phyloP scores from a whole-genome alignment of 2,888 invertebrate species.

The Drosophila leonis region DNA sequence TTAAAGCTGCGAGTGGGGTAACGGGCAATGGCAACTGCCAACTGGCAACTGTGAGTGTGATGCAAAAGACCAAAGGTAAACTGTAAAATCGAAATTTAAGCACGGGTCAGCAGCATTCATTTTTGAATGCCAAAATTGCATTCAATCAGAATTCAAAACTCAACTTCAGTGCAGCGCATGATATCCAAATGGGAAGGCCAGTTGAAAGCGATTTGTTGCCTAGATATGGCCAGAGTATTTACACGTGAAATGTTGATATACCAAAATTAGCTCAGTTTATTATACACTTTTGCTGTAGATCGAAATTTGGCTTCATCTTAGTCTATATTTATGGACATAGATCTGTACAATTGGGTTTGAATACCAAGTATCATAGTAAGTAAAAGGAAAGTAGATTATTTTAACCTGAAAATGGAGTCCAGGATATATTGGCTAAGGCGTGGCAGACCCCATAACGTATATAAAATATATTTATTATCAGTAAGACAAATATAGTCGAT shows the following conservation, averaged over 20 bases:
- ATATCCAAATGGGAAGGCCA: background rate
- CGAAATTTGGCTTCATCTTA: no score
- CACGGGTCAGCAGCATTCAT: background rate
- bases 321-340: no score
- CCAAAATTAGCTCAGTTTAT: background rate
- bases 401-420: no score
- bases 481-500: no score
- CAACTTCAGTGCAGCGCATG: background rate
- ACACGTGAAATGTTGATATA: no score
- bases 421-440: no score
- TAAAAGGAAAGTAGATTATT: no score
- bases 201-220: background rate
- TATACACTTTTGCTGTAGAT: no score
- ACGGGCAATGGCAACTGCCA: background rate
- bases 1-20: background rate
- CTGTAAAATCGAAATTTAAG: conserved; percentile 9
- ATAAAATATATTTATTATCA: no score
- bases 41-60: background rate
- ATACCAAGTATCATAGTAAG: no score
- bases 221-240: background rate
- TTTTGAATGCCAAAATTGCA: conserved; percentile 5
- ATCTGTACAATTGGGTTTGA: no score
- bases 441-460: no score
- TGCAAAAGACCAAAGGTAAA: background rate
- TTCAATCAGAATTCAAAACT: background rate